Conservation (phyloP, 2,888 invertebrate species). For the Drosophila nr. fundita region DNA sequence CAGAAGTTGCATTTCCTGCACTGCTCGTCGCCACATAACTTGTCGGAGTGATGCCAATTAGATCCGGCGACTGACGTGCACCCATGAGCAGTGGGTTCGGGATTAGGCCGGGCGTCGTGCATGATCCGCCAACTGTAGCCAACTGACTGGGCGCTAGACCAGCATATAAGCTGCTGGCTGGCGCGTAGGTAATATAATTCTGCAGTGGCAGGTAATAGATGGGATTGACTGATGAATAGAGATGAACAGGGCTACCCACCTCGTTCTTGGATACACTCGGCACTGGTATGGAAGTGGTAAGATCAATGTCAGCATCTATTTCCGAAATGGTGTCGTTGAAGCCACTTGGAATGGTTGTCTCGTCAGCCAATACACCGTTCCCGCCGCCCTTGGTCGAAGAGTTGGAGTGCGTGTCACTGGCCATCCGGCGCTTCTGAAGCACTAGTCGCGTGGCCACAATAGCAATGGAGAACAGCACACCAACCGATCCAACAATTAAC, state of each 20-base stretch:
- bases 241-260: conserved; percentile 69
- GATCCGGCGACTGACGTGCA: conserved; percentile 83
- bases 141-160: conserved; percentile 79
- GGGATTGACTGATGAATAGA: conserved; percentile 17
- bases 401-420: conserved; percentile 83
- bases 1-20: conserved; percentile 26
- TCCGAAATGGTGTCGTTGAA: conserved; percentile 94
- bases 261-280: conserved; percentile 85
- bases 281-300: conserved; percentile 87
- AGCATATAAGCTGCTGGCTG: conserved; percentile 82
- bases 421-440: conserved; percentile 88
- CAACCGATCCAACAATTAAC: conserved; percentile 90
- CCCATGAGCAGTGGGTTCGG: conserved; percentile 72
- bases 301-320: conserved; percentile 90
- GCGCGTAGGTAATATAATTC: conserved; percentile 84
- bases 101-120: conserved; percentile 48
- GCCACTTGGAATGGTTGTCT: conserved; percentile 92
- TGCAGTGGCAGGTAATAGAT: conserved; percentile 44
- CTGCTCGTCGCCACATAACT: conserved; percentile 70
- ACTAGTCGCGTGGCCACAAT: conserved; percentile 90
- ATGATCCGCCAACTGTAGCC: conserved; percentile 39
- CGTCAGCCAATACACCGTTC: conserved; percentile 76
- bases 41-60: conserved; percentile 82
- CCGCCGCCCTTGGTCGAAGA: conserved; percentile 86
- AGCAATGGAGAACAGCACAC: conserved; percentile 89